phyloP scores from a whole-genome alignment of 2,113 vertebrate genomes.

The Periophthalmodon schlosseri region DNA sequence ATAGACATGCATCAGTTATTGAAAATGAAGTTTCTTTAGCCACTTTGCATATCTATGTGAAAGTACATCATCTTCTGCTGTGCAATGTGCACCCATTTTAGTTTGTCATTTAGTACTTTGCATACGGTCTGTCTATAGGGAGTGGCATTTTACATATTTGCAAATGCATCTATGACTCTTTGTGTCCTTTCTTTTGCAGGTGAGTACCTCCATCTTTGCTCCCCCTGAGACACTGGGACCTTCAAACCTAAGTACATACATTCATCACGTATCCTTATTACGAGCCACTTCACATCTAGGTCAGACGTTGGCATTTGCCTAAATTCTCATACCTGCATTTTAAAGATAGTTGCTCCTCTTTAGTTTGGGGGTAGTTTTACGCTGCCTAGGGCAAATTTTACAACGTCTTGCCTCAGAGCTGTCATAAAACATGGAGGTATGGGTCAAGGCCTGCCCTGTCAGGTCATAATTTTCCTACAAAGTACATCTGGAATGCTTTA shows the following conservation, averaged over 20 bases:
- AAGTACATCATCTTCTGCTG: neutral
- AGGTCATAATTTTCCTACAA: conserved; percentile 23
- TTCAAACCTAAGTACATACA: conserved; percentile 53
- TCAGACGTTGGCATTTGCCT: neutral
- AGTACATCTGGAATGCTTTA: conserved; percentile 54
- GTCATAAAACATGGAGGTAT: conserved; percentile 4
- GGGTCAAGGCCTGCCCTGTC: conserved; percentile 10
- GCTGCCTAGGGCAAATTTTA: neutral
- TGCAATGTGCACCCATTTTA: neutral
- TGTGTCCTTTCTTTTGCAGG: conserved; percentile 66
- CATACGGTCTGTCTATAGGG: neutral
- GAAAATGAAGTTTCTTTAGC: neutral
- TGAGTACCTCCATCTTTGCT: conserved; percentile 57
- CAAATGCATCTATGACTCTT: neutral
- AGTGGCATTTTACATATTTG: neutral
- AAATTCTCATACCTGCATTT: neutral
- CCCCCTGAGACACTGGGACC: conserved; percentile 23
- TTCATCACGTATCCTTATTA: neutral
- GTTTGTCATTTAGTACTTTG: neutral
- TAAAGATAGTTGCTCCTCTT: neutral
- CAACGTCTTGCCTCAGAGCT: conserved; percentile 11
- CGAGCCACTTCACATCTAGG: neutral
- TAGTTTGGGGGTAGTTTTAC: neutral
- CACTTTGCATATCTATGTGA: neutral
- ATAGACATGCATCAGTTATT: too few species aligned